A percentile compares a stretch with the other conserved stretches of the same genome.
These are phyloP conservation scores for Stichodactyla helianthus DNA, from an alignment of 64 coral and sea anemone genomes.

Conservation along the genomic window DNA sequence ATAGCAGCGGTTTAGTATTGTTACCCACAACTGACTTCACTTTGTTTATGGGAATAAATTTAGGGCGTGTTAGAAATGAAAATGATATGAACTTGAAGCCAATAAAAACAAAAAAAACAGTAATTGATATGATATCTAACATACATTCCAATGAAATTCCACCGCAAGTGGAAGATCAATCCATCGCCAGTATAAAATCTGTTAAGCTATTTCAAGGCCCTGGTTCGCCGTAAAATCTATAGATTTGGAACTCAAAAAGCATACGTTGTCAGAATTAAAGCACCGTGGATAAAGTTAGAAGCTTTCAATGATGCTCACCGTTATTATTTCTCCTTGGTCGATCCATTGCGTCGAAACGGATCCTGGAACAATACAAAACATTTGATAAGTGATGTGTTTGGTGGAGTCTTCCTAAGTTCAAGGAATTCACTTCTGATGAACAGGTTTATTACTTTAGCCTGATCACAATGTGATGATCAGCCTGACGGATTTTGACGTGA, in stretches of 20 bases:
- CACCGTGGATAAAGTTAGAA: neutral
- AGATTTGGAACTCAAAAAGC: neutral
- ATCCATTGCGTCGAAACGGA: constrained; percentile 7
- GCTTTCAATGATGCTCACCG: neutral
- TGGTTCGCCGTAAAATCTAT: neutral
- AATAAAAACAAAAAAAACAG: neutral
- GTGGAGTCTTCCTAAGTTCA: neutral
- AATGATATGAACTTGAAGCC: neutral
- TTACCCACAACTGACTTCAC: neutral
- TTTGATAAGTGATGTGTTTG: neutral
- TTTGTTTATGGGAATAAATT: neutral
- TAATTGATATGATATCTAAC: neutral
- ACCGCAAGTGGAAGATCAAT: neutral
- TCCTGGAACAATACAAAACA: neutral
- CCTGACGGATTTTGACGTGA: constrained; percentile 16
- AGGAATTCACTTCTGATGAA: neutral
- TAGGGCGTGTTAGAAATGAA: neutral
- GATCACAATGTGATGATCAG: constrained; percentile 16
- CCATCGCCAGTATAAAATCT: neutral
- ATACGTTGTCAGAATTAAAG: neutral
- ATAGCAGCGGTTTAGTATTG: neutral
- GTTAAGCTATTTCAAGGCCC: neutral
- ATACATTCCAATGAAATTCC: constrained; percentile 12
- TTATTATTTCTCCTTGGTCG: constrained; percentile 3
- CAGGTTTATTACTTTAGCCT: constrained; percentile 1